Evolutionary conservation across 1,140 invertebrate genomes (phyloP), one percentile per base, ranked within the genome.

Genomic region (Drosophila willistoni): DNA sequence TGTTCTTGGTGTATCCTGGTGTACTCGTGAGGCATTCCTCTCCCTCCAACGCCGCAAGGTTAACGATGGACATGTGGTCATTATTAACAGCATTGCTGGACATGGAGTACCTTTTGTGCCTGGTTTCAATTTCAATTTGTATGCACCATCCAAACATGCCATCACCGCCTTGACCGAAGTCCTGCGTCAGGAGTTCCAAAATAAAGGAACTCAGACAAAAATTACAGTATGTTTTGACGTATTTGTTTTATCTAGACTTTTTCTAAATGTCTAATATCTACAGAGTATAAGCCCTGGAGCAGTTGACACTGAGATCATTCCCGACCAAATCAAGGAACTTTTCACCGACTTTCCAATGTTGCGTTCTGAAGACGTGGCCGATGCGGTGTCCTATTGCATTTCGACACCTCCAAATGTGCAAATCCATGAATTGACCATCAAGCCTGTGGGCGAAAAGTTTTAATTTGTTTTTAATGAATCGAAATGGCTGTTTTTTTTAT

Each of bases 1-100:
- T 77, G 93, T n/a, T n/a, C n/a, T n/a, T n/a, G n/a, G n/a, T n/a
- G n/a, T n/a, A n/a, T n/a, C n/a, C n/a, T n/a, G n/a, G 29, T 94
- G 94, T 59, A 93, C 94, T 2, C 92, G 93, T 42, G 93, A 94
- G 73, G 90, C 93, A 14, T 83, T 95, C 4, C 92, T 93, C 25
- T 93, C 93, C 1, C 95, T 95, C 94, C 92, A 83, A 39, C 93
- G 93, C 71, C 91, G 93, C 7, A 90, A 92, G 0, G 91, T 94
- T 2, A 94, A 94, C 68, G 95, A 94, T 65, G 96, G 96, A 0
- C 95, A 96, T 71, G 94, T 96, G n/a, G 68, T 77, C 5, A 71
- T 79, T 19, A 69, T 83, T 3, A 85, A 81, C 19, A 81, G 71
- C 60, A 19, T 73, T 19, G 55, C 61, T n/a, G 90, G 86, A 13